These are phyloP conservation scores for Poeciliopsis prolifica DNA, from an alignment of 2,113 vertebrate genomes.

Conservation along the genomic window DNA sequence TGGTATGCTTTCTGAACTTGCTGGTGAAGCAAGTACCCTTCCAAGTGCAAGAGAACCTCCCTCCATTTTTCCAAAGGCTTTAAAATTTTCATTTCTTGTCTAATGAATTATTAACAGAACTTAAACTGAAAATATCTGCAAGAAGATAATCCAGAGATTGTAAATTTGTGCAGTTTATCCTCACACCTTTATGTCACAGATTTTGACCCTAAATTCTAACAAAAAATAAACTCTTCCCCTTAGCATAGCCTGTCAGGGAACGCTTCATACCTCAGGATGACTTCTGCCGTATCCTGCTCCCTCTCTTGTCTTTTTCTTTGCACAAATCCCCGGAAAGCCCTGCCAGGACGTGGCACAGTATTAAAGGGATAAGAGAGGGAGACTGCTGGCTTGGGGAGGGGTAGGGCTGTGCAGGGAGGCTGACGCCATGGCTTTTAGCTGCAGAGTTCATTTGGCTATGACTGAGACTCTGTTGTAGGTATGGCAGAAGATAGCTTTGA, in stretches of 20 bases:
- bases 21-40: constrained; percentile 35
- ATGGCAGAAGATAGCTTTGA: constrained; percentile 36
- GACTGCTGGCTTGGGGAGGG: constrained; percentile 39
- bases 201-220: constrained; percentile 39
- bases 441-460: constrained; percentile 50
- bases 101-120: background rate
- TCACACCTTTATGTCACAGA: constrained; percentile 24
- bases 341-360: constrained; percentile 82
- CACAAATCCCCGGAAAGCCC: constrained; percentile 91
- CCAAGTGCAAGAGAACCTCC: constrained; percentile 30
- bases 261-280: constrained; percentile 90
- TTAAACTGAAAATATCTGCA: background rate
- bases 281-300: constrained; percentile 85
- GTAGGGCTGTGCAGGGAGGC: constrained; percentile 40
- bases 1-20: constrained; percentile 38
- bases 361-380: constrained; percentile 66
- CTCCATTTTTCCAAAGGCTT: background rate
- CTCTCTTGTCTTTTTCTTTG: constrained; percentile 91
- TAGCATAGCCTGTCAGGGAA: constrained; percentile 11
- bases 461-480: constrained; percentile 33
- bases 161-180: background rate
- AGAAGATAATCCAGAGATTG: background rate
- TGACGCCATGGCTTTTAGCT: constrained; percentile 54
- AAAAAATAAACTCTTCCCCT: background rate
- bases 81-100: background rate